A percentile compares a stretch with the other conserved stretches of the same genome.
Conservation (phyloP, 2,113 vertebrate genomes). For the Lichenostomus cassidix region DNA sequence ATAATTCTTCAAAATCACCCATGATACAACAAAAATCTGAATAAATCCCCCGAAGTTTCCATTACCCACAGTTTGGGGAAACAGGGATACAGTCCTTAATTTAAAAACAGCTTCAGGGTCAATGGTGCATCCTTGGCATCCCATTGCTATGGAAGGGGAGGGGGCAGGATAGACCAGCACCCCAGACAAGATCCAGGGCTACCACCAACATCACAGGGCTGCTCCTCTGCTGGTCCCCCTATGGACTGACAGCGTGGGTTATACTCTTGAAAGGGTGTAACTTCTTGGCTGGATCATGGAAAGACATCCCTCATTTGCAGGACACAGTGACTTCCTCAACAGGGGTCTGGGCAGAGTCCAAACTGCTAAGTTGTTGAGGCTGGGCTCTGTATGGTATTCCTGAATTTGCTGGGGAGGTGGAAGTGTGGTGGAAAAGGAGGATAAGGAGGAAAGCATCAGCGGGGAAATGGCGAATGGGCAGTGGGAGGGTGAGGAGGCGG, state of each 20-base stretch:
- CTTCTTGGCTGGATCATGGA: neutral
- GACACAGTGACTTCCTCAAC: neutral
- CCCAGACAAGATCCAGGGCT: neutral
- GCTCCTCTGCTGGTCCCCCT: rapidly evolving
- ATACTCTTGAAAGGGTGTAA: neutral
- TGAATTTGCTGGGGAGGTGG: neutral
- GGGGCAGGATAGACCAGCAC: neutral
- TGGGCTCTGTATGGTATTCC: neutral
- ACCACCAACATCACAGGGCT: neutral
- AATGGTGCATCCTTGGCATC: neutral
- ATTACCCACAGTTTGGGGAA: neutral
- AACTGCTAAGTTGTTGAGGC: rapidly evolving
- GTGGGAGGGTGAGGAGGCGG: neutral
- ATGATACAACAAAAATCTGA: neutral
- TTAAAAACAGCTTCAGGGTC: neutral
- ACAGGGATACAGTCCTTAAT: neutral
- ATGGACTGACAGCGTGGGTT: neutral
- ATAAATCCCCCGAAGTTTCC: neutral
- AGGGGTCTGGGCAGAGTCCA: neutral
- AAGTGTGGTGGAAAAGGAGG: neutral
- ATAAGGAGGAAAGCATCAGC: neutral
- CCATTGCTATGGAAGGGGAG: neutral
- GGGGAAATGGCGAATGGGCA: neutral
- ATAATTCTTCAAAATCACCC: neutral
- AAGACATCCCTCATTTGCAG: neutral